Evolutionary conservation across 2,888 invertebrate species (phyloP), one percentile per base, ranked within the genome.

Genomic region (Euclidia mi): DNA sequence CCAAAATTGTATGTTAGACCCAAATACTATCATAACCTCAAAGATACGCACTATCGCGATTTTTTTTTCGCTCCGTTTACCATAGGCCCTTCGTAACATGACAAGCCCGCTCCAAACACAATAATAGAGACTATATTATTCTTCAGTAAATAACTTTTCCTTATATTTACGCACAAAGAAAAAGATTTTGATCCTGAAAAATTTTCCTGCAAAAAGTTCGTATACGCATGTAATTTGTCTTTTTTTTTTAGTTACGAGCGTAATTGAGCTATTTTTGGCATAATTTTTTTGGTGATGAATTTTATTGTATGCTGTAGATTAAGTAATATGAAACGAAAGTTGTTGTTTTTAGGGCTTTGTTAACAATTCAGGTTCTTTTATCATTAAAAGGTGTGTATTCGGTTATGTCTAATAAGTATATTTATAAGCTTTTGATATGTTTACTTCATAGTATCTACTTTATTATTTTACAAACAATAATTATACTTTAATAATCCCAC

Each of bases 231-330:
- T 49, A 25, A 20, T 63, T 63, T 41, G 11, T 37, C 35, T 37
- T 35, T 41, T 52, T 28, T 45, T 63, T 11, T 44, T 9, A 29
- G 4, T 10, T n/a, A 60, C 29, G 25, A 47, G 10, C 15, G 7
- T 53, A 65, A 61, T 53, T 56, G 46, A 40, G 15, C 52, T 60
- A 51, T 51, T 14, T 43, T 53, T 4, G 15, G n/a, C 32, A 31
- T 29, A 51, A 59, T 49, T 7, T 29, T 45, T 29, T 29, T 44
- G 25, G 11, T 14, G 20, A 32, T 31, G 15, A 37, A 17, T 7
- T 29, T 34, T 7, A 11, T 1, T 18, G n/a, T 35, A 12, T 35
- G 14, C 28, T 14, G 3, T 29, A 2, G 34, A 14, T 1, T 32
- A 3, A n/a, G 32, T 32, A 32, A 4, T 7, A 25, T 25, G 20